These are phyloP conservation scores for Cataglyphis altisquamis DNA, from an alignment of 2,888 invertebrate genomes.

Conservation along the genomic window DNA sequence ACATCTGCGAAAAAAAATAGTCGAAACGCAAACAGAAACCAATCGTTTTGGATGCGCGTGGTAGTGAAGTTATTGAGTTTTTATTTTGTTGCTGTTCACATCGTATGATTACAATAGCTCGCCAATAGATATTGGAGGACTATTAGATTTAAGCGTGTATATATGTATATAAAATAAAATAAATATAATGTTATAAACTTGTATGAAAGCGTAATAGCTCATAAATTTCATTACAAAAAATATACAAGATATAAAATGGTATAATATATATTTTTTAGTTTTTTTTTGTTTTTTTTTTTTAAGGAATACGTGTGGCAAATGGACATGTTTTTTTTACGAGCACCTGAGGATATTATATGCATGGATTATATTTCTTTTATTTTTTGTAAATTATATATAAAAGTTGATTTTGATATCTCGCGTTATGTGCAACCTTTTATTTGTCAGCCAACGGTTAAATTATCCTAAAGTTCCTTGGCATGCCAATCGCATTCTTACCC, in stretches of 20 bases:
- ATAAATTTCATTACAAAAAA: conserved; percentile 19
- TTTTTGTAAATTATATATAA: neutral
- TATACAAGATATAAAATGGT: conserved; percentile 1
- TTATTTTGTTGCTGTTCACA: conserved; percentile 57
- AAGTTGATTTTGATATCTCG: neutral
- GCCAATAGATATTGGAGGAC: conserved; percentile 52
- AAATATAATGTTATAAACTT: conserved; percentile 35
- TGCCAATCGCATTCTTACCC: conserved; percentile 49
- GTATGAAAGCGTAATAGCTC: conserved; percentile 7
- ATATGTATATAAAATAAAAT: conserved; percentile 24
- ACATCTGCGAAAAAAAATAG: conserved; percentile 68
- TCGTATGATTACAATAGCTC: conserved; percentile 53
- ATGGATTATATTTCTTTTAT: neutral
- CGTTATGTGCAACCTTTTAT: conserved; percentile 20
- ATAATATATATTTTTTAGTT: neutral
- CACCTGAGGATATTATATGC: neutral
- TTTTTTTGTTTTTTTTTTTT: neutral
- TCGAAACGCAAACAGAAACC: conserved; percentile 59
- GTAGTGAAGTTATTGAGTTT: conserved; percentile 59
- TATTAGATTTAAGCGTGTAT: conserved; percentile 51
- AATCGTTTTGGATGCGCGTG: conserved; percentile 59
- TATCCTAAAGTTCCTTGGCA: conserved; percentile 26
- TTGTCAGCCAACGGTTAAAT: conserved; percentile 31
- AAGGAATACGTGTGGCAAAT: neutral
- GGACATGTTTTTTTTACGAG: neutral